A percentile compares a stretch with the other conserved stretches of the same genome.
Evolutionary conservation across 2,113 vertebrate genomes (phyloP).

Genomic region (Dermatemys mawii): DNA sequence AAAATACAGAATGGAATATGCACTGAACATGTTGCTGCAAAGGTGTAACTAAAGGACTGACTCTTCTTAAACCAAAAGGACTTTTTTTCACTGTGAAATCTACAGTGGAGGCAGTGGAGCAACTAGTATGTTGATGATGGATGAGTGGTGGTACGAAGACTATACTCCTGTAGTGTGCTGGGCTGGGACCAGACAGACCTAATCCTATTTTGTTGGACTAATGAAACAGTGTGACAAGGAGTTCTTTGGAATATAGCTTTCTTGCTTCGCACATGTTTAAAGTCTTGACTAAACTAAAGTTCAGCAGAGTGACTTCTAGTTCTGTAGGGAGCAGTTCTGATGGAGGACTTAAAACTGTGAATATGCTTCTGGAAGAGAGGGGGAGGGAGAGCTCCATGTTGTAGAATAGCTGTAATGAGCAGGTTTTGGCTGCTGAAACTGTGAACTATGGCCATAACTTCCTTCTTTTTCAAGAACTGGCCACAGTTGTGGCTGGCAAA

Average conservation of each 20-base stretch:
- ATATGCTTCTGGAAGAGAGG: slow-evolving; percentile 74
- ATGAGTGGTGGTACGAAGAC: slow-evolving; percentile 86
- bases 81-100: slow-evolving; percentile 76
- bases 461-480: slow-evolving; percentile 73
- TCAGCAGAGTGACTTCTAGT: slow-evolving; percentile 68
- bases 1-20: slow-evolving; percentile 93
- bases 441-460: slow-evolving; percentile 84
- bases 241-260: slow-evolving; percentile 63
- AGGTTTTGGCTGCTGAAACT: slow-evolving; percentile 81
- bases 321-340: slow-evolving; percentile 77
- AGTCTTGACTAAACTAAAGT: slow-evolving; percentile 64
- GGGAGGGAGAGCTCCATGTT: slow-evolving; percentile 69
- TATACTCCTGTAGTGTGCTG: slow-evolving; percentile 79
- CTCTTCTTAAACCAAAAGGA: slow-evolving; percentile 47
- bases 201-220: slow-evolving; percentile 70
- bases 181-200: slow-evolving; percentile 82
- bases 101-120: slow-evolving; percentile 65
- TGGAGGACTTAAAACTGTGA: slow-evolving; percentile 84
- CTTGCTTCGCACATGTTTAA: slow-evolving; percentile 51
- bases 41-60: slow-evolving; percentile 85
- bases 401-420: slow-evolving; percentile 78
- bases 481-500: slow-evolving; percentile 86
- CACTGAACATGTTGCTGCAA: slow-evolving; percentile 96
- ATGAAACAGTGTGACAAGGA: slow-evolving; percentile 48
- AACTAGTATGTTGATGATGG: slow-evolving; percentile 75